Percentiles rank a stretch among this genome's conserved stretches.
Conservation (phyloP, 2,113 vertebrate genomes). For the Cinclus mexicanus region DNA sequence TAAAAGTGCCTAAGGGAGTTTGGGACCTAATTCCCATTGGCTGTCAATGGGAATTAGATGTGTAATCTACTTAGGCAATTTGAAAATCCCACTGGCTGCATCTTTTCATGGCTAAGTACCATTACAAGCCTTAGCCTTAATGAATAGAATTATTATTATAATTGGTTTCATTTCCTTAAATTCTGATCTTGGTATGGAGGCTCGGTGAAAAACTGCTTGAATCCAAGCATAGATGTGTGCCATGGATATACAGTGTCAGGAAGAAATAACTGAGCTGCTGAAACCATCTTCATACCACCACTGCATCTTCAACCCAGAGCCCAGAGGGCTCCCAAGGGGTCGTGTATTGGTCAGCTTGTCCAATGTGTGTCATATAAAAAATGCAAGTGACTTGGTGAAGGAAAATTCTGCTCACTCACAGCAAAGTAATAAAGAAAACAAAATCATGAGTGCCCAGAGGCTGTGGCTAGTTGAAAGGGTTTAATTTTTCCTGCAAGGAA, state of each 20-base stretch:
- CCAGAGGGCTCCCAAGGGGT: not conserved
- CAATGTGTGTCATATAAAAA: not conserved
- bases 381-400: not conserved
- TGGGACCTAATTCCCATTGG: constrained; percentile 63
- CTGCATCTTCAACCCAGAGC: not conserved
- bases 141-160: constrained; percentile 67
- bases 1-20: constrained; percentile 57
- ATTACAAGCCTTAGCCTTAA: constrained; percentile 51
- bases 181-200: constrained; percentile 1
- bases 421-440: constrained; percentile 15
- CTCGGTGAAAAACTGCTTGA: not conserved
- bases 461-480: constrained; percentile 20
- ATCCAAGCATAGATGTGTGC: not conserved
- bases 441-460: not conserved
- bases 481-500: constrained; percentile 34
- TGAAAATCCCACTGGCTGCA: constrained; percentile 64
- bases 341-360: not conserved
- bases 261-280: not conserved
- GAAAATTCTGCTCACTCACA: constrained; percentile 24
- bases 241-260: not conserved
- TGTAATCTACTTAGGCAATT: constrained; percentile 63
- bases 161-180: constrained; percentile 47
- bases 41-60: constrained; percentile 64
- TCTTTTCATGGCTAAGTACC: constrained; percentile 63
- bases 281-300: not conserved